A percentile compares a stretch with the other conserved stretches of the same genome.
Conservation (phyloP, 2,888 invertebrate species). For the Spilosoma lubricipeda region DNA sequence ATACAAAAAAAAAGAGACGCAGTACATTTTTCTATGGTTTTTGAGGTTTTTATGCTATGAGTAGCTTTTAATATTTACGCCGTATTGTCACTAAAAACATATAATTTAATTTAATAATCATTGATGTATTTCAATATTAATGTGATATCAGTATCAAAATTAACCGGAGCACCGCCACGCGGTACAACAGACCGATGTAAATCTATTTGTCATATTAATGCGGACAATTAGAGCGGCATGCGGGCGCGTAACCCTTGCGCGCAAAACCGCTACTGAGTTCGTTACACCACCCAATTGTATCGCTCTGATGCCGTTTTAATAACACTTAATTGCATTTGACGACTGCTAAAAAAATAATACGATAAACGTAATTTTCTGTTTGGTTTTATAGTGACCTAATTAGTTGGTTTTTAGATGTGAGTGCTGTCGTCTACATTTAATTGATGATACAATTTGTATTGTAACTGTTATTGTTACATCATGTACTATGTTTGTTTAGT, state of each 20-base stretch:
- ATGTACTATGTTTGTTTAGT: not conserved
- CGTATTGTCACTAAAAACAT: not conserved
- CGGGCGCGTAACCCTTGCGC: conserved; percentile 78
- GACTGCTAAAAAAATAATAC: conserved; percentile 52
- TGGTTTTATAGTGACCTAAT: conserved; percentile 24
- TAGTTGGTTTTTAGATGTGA: conserved; percentile 7
- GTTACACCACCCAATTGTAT: conserved; percentile 61
- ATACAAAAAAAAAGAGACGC: too few relatives aligned
- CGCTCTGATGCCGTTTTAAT: conserved; percentile 67
- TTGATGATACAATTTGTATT: conserved; percentile 6
- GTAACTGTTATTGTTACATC: not conserved
- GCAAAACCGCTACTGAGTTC: conserved; percentile 60
- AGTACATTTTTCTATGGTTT: too few relatives aligned
- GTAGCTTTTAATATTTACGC: not conserved
- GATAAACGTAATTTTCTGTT: conserved; percentile 45
- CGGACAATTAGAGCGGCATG: conserved; percentile 80
- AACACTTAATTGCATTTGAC: conserved; percentile 71
- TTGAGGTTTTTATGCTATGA: too few relatives aligned
- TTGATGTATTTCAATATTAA: conserved; percentile 7
- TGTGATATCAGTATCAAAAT: conserved; percentile 33
- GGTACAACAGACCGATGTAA: conserved; percentile 71
- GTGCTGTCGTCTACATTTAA: not conserved
- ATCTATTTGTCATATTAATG: conserved; percentile 85
- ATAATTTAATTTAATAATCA: not conserved
- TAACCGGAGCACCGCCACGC: conserved; percentile 33